phyloP scores from a whole-genome alignment of 2,113 vertebrate genomes.

The Neodontobutis hainanensis region DNA sequence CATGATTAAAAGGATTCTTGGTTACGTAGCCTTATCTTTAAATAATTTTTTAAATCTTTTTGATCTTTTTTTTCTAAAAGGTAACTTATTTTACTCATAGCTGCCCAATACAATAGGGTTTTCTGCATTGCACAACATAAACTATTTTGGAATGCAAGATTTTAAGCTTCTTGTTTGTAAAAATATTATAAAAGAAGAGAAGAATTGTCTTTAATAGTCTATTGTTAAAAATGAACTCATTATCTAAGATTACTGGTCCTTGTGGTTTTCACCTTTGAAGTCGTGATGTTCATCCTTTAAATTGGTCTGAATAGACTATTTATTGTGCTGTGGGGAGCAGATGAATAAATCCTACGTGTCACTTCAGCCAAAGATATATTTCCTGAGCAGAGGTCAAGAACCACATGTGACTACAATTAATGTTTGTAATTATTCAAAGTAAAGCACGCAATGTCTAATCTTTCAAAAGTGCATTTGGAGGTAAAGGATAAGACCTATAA shows the following conservation, averaged over 20 bases:
- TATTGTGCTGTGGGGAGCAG: slow-evolving; percentile 12
- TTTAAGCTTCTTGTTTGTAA: too few species aligned
- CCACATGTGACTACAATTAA: slow-evolving; percentile 56
- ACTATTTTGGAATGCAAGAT: too few species aligned
- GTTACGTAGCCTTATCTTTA: too few species aligned
- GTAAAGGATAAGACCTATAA: slow-evolving; percentile 41
- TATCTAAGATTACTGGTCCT: background rate
- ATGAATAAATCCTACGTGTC: slow-evolving; percentile 39
- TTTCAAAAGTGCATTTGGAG: slow-evolving; percentile 31
- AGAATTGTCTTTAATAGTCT: too few species aligned
- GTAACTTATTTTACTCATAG: too few species aligned
- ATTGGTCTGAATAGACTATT: background rate
- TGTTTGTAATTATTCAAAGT: slow-evolving; percentile 43
- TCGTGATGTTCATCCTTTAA: background rate
- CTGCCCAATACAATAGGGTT: too few species aligned
- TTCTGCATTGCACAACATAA: too few species aligned
- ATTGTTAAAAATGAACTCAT: too few species aligned
- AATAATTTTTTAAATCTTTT: too few species aligned
- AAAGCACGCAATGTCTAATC: slow-evolving; percentile 26
- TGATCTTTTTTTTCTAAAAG: too few species aligned
- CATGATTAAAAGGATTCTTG: too few species aligned
- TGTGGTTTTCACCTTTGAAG: background rate
- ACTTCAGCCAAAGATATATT: slow-evolving; percentile 39
- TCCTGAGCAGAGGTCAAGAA: slow-evolving; percentile 23
- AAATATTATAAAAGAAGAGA: too few species aligned